Evolutionary conservation across 2,797 vertebrate species (phyloP).

Genomic region (Steatocranus sp.): DNA sequence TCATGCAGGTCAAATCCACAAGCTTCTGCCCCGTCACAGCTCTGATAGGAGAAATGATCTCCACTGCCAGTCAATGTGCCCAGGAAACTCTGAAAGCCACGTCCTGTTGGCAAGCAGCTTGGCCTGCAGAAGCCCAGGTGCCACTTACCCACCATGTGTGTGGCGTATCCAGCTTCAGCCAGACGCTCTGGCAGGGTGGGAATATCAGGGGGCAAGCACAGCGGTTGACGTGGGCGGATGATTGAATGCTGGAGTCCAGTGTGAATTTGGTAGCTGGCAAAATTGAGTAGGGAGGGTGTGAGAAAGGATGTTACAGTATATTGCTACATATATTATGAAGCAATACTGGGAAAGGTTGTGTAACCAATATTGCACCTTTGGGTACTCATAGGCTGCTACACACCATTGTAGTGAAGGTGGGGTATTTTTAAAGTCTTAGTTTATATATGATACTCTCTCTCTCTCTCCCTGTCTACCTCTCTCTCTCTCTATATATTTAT

Average conservation of each 20-base stretch:
- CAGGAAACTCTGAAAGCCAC: slow-evolving; percentile 91
- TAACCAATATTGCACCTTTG: neutral
- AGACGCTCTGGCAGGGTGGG: slow-evolving; percentile 88
- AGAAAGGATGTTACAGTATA: neutral
- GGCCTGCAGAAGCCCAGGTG: slow-evolving; percentile 90
- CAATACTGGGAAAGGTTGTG: neutral
- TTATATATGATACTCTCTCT: neutral
- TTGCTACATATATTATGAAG: neutral
- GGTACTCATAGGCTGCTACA: neutral
- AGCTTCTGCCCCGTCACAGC: slow-evolving; percentile 87
- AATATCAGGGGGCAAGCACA: slow-evolving; percentile 86
- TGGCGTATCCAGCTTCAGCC: slow-evolving; percentile 83
- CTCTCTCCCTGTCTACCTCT: too few relatives aligned
- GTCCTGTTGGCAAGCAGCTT: slow-evolving; percentile 87
- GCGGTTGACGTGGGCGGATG: slow-evolving; percentile 88
- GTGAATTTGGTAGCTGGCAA: slow-evolving; percentile 92
- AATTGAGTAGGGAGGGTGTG: neutral
- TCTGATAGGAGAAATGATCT: slow-evolving; percentile 92
- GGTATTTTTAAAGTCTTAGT: neutral
- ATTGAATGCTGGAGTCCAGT: slow-evolving; percentile 96
- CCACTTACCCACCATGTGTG: slow-evolving; percentile 97
- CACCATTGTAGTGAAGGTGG: neutral
- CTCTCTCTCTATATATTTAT: rapidly evolving
- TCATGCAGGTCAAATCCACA: slow-evolving; percentile 94
- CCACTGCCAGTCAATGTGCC: slow-evolving; percentile 90